Evolutionary conservation across 1,140 invertebrate genomes (phyloP).

Genomic region (Phymorhynchus buccinoides): DNA sequence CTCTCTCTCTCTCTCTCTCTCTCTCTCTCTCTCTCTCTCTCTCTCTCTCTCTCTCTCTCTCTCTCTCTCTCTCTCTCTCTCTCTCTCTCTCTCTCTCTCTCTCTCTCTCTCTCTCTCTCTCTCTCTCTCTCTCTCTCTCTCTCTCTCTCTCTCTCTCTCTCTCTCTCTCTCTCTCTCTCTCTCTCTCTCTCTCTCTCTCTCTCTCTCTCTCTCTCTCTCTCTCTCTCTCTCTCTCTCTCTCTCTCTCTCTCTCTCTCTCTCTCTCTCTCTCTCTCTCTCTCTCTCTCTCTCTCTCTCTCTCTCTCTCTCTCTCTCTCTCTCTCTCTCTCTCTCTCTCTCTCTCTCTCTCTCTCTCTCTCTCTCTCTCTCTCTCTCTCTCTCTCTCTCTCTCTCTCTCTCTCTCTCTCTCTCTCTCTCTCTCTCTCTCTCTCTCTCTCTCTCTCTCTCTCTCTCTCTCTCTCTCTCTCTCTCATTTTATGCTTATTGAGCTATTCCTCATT

Average conservation of each 20-base stretch:
- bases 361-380: background rate
- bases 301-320: background rate
- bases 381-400: background rate
- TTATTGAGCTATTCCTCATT: too few relatives aligned
- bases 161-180: background rate
- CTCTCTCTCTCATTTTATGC: background rate
- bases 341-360: background rate
- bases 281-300: background rate
- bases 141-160: background rate
- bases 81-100: background rate
- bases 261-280: background rate
- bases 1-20: background rate
- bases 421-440: background rate
- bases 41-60: background rate
- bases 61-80: background rate
- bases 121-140: background rate
- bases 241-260: background rate
- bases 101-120: background rate
- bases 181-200: background rate
- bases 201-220: background rate
- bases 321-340: background rate
- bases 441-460: background rate
- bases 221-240: background rate
- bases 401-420: background rate
- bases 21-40: background rate